These are phyloP conservation scores for Caenorhabditis sp. DNA, from an alignment of 2,888 invertebrate species.

Conservation along the genomic window DNA sequence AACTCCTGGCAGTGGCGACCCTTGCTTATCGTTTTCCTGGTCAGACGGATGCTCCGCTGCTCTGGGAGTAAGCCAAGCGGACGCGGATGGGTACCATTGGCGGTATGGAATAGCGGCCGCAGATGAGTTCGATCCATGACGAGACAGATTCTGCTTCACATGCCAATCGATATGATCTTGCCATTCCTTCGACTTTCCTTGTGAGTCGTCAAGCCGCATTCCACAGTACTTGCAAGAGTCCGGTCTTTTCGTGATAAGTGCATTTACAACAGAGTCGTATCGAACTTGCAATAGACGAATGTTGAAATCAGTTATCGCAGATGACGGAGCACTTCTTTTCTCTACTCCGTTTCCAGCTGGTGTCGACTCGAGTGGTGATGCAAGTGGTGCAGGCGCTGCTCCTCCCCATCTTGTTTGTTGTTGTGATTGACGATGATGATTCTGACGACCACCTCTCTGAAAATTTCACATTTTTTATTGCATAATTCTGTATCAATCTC, in stretches of 20 bases:
- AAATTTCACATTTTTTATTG: not conserved
- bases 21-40: slow-evolving; percentile 19
- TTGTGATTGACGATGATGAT: slow-evolving; percentile 4
- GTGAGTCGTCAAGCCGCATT: slow-evolving; percentile 89
- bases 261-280: slow-evolving; percentile 88
- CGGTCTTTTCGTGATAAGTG: slow-evolving; percentile 88
- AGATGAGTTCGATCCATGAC: slow-evolving; percentile 1
- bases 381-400: not conserved
- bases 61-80: slow-evolving; percentile 36
- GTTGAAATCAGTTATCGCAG: slow-evolving; percentile 78
- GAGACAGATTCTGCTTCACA: slow-evolving; percentile 90
- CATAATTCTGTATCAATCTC: not conserved
- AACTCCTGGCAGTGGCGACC: slow-evolving; percentile 39
- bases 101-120: slow-evolving; percentile 15
- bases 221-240: slow-evolving; percentile 98
- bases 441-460: slow-evolving; percentile 38
- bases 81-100: slow-evolving; percentile 50
- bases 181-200: slow-evolving; percentile 58
- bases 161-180: slow-evolving; percentile 96
- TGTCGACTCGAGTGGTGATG: slow-evolving; percentile 5
- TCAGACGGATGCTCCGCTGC: slow-evolving; percentile 42
- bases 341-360: slow-evolving; percentile 35
- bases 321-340: slow-evolving; percentile 83
- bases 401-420: slow-evolving; percentile 18
- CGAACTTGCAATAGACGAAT: slow-evolving; percentile 83